phyloP scores from a whole-genome alignment of 2,113 vertebrate species.

The Speoplatyrhinus poulsoni region DNA sequence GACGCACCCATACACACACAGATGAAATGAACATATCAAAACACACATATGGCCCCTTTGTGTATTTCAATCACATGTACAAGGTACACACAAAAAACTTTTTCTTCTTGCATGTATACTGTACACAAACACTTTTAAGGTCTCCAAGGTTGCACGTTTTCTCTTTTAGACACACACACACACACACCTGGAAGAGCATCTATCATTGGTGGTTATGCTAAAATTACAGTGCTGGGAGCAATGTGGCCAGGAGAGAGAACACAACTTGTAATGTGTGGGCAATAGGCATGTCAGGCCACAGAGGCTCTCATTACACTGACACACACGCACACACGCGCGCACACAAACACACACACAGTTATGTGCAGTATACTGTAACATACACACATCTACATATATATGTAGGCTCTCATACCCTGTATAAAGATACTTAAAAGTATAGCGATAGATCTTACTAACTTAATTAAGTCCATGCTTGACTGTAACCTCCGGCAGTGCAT shows the following conservation, averaged over 20 bases:
- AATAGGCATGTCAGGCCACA: slow-evolving; percentile 7
- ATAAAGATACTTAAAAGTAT: too few species aligned
- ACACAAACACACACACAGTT: background rate
- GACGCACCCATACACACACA: background rate
- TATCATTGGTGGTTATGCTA: slow-evolving; percentile 62
- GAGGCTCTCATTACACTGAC: background rate
- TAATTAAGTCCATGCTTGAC: too few species aligned
- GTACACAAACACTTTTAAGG: background rate
- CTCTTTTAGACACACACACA: slow-evolving; percentile 1
- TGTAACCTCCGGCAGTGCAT: too few species aligned
- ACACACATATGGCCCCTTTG: background rate
- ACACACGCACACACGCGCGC: background rate
- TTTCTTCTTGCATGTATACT: background rate
- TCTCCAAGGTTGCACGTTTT: background rate
- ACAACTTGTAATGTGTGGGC: slow-evolving; percentile 34
- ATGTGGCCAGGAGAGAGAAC: slow-evolving; percentile 23
- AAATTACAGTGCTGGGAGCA: slow-evolving; percentile 61
- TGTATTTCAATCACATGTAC: background rate
- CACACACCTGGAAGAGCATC: slow-evolving; percentile 64
- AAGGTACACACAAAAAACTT: background rate
- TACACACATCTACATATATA: background rate
- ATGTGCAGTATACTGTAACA: background rate
- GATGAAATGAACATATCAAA: background rate
- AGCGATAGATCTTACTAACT: too few species aligned
- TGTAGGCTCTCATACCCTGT: too few species aligned